Evolutionary conservation across 2,113 vertebrate genomes (phyloP), one percentile per base, ranked within the genome.

Genomic region (Apistogramma diplotaenia): DNA sequence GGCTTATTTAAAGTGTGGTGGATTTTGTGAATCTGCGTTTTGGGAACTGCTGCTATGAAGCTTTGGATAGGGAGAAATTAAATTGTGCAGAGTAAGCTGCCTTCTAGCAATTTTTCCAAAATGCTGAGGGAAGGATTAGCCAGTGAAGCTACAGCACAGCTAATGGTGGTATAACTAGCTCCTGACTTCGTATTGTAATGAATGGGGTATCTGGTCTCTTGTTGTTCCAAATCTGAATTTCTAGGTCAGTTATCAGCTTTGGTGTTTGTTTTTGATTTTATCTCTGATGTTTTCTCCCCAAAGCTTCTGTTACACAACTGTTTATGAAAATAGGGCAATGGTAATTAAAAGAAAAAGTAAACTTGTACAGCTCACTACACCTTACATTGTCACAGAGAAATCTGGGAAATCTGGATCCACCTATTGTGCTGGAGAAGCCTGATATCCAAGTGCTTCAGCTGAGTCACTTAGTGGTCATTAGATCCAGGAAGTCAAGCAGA

Each of bases 81-180:
- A 90, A 86, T 76, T 16, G 67, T 87, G 77, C 84, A 83, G 55
- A 74, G 57, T 81, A 82, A 91, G 81, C 81, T 81, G 80, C 74
- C 83, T 82, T 43, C 67, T 18, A 78, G 78, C 76, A 72, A 74
- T 85, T 88, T 80, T 89, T 90, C 79, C 82, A 73, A 72, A 78
- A 76, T 37, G 77, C 53, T 82, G 29, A 60, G 49, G 76, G 70
- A 82, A 83, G 81, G 70, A 91, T 91, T 87, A 84, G 74, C 59
- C 46, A 74, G 76, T 25, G 12, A 60, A 65, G 70, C 53, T 76
- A 58, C 53, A 61, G 33, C 46, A 31, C 74, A 76, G 35, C 27
- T 82, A 83, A 83, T 81, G 73, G 78, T 60, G 43, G 53, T 61
- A 23, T 87, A 83, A 90, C 82, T 76, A 87, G 81, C 72, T 83